Percentiles rank a stretch among this genome's conserved stretches.
Conservation (phyloP, 2,888 invertebrate species). For the Phania funesta region DNA sequence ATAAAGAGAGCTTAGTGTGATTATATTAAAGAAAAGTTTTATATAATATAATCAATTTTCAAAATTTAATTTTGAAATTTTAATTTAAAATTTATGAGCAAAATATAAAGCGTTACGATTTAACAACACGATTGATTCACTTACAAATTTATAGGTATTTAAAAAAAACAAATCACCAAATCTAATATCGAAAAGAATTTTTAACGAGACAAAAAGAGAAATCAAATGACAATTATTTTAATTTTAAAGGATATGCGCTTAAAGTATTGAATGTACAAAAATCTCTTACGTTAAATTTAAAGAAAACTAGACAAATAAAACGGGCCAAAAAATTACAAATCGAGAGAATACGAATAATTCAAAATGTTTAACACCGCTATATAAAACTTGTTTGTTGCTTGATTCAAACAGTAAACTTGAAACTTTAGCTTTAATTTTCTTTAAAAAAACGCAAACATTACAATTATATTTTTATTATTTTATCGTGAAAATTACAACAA, state of each 20-base stretch:
- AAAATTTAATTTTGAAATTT: constrained; percentile 64
- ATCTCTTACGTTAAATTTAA: constrained; percentile 64
- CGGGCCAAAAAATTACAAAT: constrained; percentile 59
- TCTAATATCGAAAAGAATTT: constrained; percentile 48
- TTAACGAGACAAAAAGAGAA: constrained; percentile 52
- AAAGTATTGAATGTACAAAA: constrained; percentile 52
- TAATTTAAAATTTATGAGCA: constrained; percentile 49
- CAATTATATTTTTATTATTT: constrained; percentile 38
- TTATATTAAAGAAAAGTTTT: constrained; percentile 35
- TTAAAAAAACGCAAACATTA: constrained; percentile 45
- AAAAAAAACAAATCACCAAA: constrained; percentile 60
- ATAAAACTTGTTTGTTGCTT: constrained; percentile 28
- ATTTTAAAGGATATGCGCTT: constrained; percentile 30
- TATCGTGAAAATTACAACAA: constrained; percentile 54
- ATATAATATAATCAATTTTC: constrained; percentile 38
- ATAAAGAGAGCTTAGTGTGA: constrained; percentile 51
- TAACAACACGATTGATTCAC: constrained; percentile 56
- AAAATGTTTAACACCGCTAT: constrained; percentile 62
- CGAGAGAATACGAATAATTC: constrained; percentile 57
- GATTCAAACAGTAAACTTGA: constrained; percentile 52
- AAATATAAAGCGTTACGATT: constrained; percentile 41
- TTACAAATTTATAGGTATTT: constrained; percentile 62
- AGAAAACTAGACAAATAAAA: constrained; percentile 49
- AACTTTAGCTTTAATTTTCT: constrained; percentile 54
- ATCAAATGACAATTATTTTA: constrained; percentile 50